Evolutionary conservation across 2,797 vertebrate species (phyloP), one percentile per base, ranked within the genome.

Genomic region (Momotus momota): DNA sequence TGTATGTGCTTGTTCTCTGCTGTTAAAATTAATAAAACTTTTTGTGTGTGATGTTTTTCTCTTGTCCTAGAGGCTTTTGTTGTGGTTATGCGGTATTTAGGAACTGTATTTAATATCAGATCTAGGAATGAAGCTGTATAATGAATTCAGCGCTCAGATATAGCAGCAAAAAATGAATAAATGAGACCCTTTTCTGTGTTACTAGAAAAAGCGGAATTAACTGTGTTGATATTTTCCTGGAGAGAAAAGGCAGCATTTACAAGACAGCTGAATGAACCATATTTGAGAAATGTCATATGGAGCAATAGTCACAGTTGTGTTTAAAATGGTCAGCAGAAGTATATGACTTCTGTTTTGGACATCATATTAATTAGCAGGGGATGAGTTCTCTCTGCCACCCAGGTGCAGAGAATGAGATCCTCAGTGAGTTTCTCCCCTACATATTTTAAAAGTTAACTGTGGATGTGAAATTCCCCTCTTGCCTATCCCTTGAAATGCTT

Each of bases 21-120:
- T 78, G 20, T 78, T 66, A 86, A 83, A 91, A 94, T 82, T 85
- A 91, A 93, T 86, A 78, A 93, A 73, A 17, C 4, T 13, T 82
- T 33, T 23, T 14, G 35, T 35, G 35, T 35, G 35, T 35, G 35
- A 7, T 35, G 35, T 35, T 35, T 74, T 65, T 65, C 81, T 26
- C 10, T 65, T 67, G 17, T 80, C 67, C 5, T 48, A 57, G 19
- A 49, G 57, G 81, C 49, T 79, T 96, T 93, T 91, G 27, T 54
- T 83, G 38, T 62, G 29, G 52, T 49, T 82, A 62, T 1, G 1
- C 43, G 12, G n/a, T 27, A 48, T 54, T 89, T 81, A 61, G 65
- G 73, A 90, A n/a, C 43, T 65, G 38, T 52, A 70, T 75, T 90
- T 94, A 85, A 93, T 91, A 81, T 45, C 27, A 45, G 51, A 75